Evolutionary conservation across 1,140 invertebrate genomes (phyloP), one percentile per base, ranked within the genome.

Genomic region (Liolophura sinensis): DNA sequence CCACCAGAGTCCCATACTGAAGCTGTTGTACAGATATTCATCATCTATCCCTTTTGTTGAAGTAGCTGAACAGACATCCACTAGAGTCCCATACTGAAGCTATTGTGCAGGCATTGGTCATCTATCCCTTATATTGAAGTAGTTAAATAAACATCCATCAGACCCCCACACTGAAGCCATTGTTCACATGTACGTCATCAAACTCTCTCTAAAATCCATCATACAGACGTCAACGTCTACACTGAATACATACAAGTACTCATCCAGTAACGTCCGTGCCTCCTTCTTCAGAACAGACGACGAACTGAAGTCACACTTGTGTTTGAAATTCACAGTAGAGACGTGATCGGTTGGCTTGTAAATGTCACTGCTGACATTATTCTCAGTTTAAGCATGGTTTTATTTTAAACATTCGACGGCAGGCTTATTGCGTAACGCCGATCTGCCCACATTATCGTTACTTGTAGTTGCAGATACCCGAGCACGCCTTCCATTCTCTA

Each of bases 1-100:
- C 31, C n/a, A n/a, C n/a, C n/a, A n/a, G n/a, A n/a, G n/a, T n/a
- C n/a, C n/a, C 31, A 40, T 40, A 9, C 31, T 40, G 31, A 20
- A 56, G 55, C 5, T 77, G 69, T 51, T 77, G 75, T 61, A 9
- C 68, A 54, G 69, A 69, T 73, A 58, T 64, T 12, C 12, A 57
- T 7, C 27, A 40, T 18, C 9, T 16, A 18, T 12, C 12, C n/a
- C 22, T 11, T 6, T 22, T 46, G 55, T 12, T 27, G 22, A 52
- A 25, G 46, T 16, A 40, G 31, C 9, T 40, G 9, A 40, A 40
- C 31, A 40, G 31, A 9, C 31, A 40, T 5, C 31, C n/a, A n/a
- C n/a, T n/a, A n/a, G n/a, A n/a, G n/a, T n/a, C n/a, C n/a, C 31
- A 40, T 40, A 9, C 31, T 40, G 31, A 20, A 56, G 55, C 5